Evolutionary conservation across 2,113 vertebrate genomes (phyloP).

Genomic region (Leucosticte australis): DNA sequence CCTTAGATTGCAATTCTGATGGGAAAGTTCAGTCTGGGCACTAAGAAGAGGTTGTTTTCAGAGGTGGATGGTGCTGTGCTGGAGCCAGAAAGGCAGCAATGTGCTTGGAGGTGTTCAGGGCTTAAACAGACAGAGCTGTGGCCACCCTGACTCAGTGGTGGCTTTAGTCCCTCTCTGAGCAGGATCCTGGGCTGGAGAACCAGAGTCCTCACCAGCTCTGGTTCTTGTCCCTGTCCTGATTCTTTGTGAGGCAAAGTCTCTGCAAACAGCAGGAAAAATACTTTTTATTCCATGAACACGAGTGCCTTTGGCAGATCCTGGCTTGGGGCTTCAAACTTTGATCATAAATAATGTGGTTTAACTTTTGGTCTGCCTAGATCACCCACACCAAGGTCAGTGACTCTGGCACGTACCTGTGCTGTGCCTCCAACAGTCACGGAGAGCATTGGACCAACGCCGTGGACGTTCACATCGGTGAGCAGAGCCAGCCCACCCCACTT

Average conservation of each 20-base stretch:
- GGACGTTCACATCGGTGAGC: slow-evolving; percentile 78
- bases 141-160: background rate
- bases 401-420: slow-evolving; percentile 80
- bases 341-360: background rate
- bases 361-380: slow-evolving; percentile 36
- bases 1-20: background rate
- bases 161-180: background rate
- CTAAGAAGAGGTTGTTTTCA: background rate
- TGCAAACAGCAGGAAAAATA: background rate
- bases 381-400: background rate
- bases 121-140: background rate
- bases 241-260: background rate
- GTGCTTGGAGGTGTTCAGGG: background rate
- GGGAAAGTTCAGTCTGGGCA: background rate
- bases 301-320: background rate
- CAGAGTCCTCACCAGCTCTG: background rate
- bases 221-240: background rate
- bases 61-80: background rate
- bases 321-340: background rate
- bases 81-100: background rate
- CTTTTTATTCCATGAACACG: background rate
- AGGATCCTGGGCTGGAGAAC: background rate
- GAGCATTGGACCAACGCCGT: slow-evolving; percentile 81
- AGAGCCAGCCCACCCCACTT: background rate
- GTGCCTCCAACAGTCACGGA: slow-evolving; percentile 73